Percentiles rank a stretch among this genome's conserved stretches.
phyloP scores from a whole-genome alignment of 2,888 invertebrate species.

The Idaea dimidiata region DNA sequence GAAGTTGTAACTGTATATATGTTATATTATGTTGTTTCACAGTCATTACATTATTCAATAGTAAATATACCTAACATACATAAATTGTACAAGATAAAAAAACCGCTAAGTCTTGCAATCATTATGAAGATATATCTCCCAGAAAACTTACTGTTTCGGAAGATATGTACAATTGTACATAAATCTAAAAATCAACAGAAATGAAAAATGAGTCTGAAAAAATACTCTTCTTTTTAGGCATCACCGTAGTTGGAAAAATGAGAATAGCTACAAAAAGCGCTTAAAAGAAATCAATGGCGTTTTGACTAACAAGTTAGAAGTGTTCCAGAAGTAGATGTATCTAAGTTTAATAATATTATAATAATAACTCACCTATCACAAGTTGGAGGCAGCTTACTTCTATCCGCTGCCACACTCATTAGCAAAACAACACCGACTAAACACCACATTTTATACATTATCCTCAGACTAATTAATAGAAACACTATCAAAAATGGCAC shows the following conservation, averaged over 20 bases:
- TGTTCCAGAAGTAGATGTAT: no score
- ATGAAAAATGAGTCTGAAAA: no score
- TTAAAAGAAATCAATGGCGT: no score
- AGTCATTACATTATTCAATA: neutral
- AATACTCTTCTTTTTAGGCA: no score
- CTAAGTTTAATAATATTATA: slow-evolving; percentile 4
- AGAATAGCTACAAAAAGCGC: no score
- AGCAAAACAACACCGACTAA: slow-evolving; percentile 46
- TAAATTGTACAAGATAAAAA: neutral
- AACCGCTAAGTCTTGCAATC: no score
- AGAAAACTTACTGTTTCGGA: no score
- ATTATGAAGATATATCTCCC: no score
- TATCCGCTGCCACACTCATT: slow-evolving; percentile 56
- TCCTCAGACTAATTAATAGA: slow-evolving; percentile 30
- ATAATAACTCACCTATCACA: slow-evolving; percentile 77
- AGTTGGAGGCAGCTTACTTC: slow-evolving; percentile 71
- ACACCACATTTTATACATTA: slow-evolving; percentile 55
- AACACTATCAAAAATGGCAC: slow-evolving; percentile 48
- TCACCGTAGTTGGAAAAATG: neutral
- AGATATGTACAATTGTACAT: neutral
- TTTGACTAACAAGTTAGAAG: no score
- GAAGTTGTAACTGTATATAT: neutral
- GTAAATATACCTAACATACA: no score
- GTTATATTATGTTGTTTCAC: neutral
- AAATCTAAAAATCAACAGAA: neutral